Evolutionary conservation across 2,113 vertebrate genomes (phyloP), one percentile per base, ranked within the genome.

Genomic region (Heloderma charlesbogerti): DNA sequence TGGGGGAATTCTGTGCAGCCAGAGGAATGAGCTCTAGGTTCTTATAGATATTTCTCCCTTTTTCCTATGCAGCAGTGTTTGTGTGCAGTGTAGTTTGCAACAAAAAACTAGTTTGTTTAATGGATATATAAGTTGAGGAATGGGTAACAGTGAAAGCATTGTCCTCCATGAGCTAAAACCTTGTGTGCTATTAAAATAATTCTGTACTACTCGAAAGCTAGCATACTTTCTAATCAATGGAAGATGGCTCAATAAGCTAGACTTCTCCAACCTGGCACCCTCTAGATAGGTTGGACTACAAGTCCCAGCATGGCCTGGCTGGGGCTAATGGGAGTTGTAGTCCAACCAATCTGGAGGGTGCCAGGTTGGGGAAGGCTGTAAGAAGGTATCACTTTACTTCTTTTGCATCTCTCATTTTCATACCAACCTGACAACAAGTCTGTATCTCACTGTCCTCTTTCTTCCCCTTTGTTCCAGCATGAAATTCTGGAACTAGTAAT

Each of bases 1-100:
- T 20, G 85, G 93, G 92, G 63, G 92, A 90, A 89, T 60, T 63
- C 60, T 0, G 54, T 15, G 22, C 84, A 69, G 57, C 75, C 12
- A 12, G 88, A 88, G 54, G 84, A 86, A 93, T 0, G 0, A 88
- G 88, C 66, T 0, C 43, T 84, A 94, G 95, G 94, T 96, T 84
- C 94, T 94, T 92, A 95, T 72, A 94, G 92, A 92, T 95, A 94
- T 92, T 96, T 94, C 74, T 77, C 86, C 27, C 71, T 60, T 60
- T 51, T 43, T 29, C 37, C 54, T 31, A 60, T 25, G 48, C 25
- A 43, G 72, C 8, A 57, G 51, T 43, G 22, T 31, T 40, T 77
- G n/a, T 77, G n/a, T 77, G 51, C 25, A 74, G 48, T 72, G 27
- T n/a, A 74, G 45, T 5, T 43, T 63, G 40, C 6, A 88, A 87